phyloP scores from a whole-genome alignment of 23 tunicate genomes.

The Styela clava region DNA sequence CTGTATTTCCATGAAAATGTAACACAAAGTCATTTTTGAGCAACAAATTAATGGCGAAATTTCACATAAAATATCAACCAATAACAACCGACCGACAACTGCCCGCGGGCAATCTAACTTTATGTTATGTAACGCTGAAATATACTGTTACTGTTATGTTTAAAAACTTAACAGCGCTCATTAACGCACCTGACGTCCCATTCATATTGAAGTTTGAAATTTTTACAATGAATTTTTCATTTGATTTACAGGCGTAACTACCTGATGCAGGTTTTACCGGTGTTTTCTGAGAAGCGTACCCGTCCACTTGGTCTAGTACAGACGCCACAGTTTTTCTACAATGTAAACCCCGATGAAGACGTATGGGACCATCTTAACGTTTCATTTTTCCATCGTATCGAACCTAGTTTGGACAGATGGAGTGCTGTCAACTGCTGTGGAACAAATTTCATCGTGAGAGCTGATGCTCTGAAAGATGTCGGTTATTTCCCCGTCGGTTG shows the following conservation, averaged over 20 bases:
- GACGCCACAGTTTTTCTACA: constrained; percentile 99
- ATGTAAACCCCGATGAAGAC: constrained; percentile 95
- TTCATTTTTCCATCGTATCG: constrained; percentile 97
- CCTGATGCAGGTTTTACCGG: constrained; percentile 86
- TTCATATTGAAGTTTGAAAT: too few relatives aligned
- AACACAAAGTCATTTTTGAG: too few relatives aligned
- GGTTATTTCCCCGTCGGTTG: constrained; percentile 99
- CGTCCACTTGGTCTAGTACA: constrained; percentile 94
- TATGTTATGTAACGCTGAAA: too few relatives aligned
- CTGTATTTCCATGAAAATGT: background rate
- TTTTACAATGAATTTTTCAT: constrained; percentile 11
- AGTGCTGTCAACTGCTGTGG: constrained; percentile 99
- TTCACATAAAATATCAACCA: too few relatives aligned
- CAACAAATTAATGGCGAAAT: too few relatives aligned
- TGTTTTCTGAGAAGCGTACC: constrained; percentile 89
- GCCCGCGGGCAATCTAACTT: too few relatives aligned
- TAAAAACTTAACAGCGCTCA: too few relatives aligned
- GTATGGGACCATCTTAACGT: constrained; percentile 99
- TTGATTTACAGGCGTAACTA: constrained; percentile 77
- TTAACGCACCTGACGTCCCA: too few relatives aligned
- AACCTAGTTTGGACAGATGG: constrained; percentile 95
- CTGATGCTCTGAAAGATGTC: constrained; percentile 94
- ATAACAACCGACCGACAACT: too few relatives aligned
- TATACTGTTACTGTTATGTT: too few relatives aligned
- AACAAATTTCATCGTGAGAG: constrained; percentile 90